Base-by-base conservation (phyloP, 2,888 invertebrate genomes). In the Stomorhina lunata region DNA sequence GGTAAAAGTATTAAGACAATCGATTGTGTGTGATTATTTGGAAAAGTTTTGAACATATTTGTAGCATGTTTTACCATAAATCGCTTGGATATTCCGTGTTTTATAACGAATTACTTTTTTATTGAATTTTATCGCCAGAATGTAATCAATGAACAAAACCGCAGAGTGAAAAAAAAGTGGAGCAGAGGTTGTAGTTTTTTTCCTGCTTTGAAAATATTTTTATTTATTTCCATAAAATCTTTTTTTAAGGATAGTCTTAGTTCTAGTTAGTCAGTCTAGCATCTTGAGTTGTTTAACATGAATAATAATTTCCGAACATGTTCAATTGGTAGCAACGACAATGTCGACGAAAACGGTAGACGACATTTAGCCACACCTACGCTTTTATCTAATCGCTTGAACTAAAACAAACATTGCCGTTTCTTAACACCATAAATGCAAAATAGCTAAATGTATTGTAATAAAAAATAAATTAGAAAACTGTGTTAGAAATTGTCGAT, bases 301-400 rank as follows among this genome's bases (percentile, higher is more conserved):
- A 65, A 82, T 75, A 75, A 53, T 78, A 75, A 75, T 79, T 77
- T 75, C 45, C n/a, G 12, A 63, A 34, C 65, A 53, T 61, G 55
- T 65, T 65, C 57, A 22, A 63, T 63, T 48, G 57, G 43, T 12
- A 43, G 40, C 40, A n/a, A 20, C 3, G 7, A 2, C 6, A 15
- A 43, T 20, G 10, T 12, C 53, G 57, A 75, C 37, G 29, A 61
- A 82, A 82, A 79, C 69, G 82, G 79, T 82, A 79, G 79, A 75
- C 79, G 82, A 82, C 82, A 75, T 59, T 82, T 66, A 78, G 63
- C 78, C 82, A 82, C 82, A 82, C 82, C 81, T 75, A 82, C 81
- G 50, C 78, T 34, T 75, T n/a, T 63, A 63, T 73, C 68, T 55
- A 57, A 73, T 73, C 73, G 63, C 34, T 40, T 5, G 43, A 68